These are phyloP conservation scores for Saccostrea echinata DNA, from an alignment of 1,140 invertebrate genomes.

Conservation along the genomic window DNA sequence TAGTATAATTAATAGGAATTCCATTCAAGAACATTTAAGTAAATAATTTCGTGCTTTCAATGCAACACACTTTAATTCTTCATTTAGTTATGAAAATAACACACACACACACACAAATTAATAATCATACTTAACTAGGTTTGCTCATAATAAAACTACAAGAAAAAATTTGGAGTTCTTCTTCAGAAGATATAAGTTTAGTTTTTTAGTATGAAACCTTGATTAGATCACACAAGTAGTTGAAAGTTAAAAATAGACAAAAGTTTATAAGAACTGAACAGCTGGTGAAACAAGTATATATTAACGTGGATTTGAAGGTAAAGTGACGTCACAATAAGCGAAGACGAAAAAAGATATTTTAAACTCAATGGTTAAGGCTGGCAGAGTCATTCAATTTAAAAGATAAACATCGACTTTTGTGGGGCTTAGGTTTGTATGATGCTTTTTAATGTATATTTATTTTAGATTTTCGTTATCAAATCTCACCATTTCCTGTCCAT, in stretches of 20 bases:
- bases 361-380: background rate
- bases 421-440: background rate
- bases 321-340: background rate
- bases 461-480: constrained; percentile 26
- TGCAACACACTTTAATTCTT: too few species aligned
- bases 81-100: too few species aligned
- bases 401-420: constrained; percentile 14
- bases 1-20: too few species aligned
- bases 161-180: too few species aligned
- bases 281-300: background rate
- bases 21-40: too few species aligned
- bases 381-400: constrained; percentile 20
- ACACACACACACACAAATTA: too few species aligned
- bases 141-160: too few species aligned
- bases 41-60: too few species aligned
- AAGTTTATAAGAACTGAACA: constrained; percentile 5
- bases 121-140: too few species aligned
- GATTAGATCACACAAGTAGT: background rate
- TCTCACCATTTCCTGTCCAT: background rate
- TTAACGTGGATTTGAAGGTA: background rate
- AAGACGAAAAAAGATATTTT: constrained; percentile 25
- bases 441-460: background rate
- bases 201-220: background rate
- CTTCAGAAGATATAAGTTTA: too few species aligned
- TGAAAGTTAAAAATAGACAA: constrained; percentile 24